Evolutionary conservation across 2,113 vertebrate species (phyloP).

Genomic region (Mystacornis crossleyi): DNA sequence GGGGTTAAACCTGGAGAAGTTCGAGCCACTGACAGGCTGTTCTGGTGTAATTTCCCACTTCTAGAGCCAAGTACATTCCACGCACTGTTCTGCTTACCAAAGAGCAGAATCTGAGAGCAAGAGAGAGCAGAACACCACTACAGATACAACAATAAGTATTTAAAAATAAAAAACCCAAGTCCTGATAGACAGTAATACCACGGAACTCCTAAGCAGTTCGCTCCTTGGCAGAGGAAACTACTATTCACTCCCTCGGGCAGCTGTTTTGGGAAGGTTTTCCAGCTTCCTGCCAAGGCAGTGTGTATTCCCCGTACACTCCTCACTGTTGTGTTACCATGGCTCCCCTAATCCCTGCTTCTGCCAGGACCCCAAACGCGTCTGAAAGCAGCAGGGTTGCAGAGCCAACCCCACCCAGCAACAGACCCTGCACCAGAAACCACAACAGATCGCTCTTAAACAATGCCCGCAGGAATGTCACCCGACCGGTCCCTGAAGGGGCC

Average conservation of each 20-base stretch:
- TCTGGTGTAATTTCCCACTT: neutral
- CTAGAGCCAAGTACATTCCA: neutral
- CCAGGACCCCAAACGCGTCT: neutral
- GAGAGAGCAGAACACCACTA: neutral
- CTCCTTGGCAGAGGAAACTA: constrained; percentile 1
- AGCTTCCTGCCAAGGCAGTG: constrained; percentile 27
- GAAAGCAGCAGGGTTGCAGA: neutral
- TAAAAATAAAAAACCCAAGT: neutral
- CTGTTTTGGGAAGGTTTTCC: neutral
- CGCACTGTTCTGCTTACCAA: neutral
- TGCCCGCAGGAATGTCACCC: constrained; percentile 30
- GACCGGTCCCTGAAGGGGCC: neutral
- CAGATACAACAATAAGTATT: neutral
- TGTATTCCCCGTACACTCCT: neutral
- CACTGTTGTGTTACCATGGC: constrained; percentile 48
- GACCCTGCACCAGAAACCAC: neutral
- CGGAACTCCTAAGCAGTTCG: neutral
- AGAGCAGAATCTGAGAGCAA: neutral
- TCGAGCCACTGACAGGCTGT: neutral
- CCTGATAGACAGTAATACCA: neutral
- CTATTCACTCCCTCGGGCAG: neutral
- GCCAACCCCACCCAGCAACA: constrained; percentile 24
- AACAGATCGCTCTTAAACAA: neutral
- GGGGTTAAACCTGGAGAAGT: neutral
- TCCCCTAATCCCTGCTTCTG: neutral